Evolutionary conservation across 2,113 vertebrate genomes (phyloP).

Genomic region (Crotalus horridus): DNA sequence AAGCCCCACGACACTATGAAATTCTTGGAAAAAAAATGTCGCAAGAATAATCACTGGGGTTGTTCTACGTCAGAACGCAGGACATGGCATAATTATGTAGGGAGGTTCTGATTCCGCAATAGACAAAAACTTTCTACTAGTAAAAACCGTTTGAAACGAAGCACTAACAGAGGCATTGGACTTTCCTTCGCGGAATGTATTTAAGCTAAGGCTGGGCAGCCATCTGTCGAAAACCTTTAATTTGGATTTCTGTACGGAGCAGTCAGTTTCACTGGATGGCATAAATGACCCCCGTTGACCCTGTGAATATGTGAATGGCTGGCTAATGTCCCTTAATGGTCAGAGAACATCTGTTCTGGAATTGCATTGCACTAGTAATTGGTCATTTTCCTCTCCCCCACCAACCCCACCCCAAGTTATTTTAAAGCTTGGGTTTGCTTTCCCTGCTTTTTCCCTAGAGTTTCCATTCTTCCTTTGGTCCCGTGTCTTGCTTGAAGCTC

Average conservation of each 20-base stretch:
- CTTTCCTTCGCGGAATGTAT: background rate
- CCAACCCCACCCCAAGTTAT: background rate
- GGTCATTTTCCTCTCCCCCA: background rate
- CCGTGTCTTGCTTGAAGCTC: background rate
- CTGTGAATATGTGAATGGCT: background rate
- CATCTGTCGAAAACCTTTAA: background rate
- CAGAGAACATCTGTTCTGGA: background rate
- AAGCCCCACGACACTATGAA: background rate
- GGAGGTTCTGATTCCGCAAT: background rate
- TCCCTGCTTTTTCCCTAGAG: too few species aligned
- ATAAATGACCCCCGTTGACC: background rate
- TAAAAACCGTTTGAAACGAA: background rate
- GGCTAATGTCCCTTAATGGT: background rate
- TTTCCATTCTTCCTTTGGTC: background rate
- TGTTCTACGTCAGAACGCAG: background rate
- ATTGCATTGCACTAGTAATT: background rate
- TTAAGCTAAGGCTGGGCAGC: background rate
- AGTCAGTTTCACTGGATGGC: background rate
- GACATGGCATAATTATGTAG: background rate
- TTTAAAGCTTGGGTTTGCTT: background rate
- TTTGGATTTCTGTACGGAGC: background rate
- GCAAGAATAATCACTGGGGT: background rate
- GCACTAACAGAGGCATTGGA: background rate
- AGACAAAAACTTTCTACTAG: background rate
- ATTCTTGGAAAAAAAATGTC: background rate